A percentile compares a stretch with the other conserved stretches of the same genome.
phyloP scores from a whole-genome alignment of 1,140 invertebrate species.

The Cotesia typhae region DNA sequence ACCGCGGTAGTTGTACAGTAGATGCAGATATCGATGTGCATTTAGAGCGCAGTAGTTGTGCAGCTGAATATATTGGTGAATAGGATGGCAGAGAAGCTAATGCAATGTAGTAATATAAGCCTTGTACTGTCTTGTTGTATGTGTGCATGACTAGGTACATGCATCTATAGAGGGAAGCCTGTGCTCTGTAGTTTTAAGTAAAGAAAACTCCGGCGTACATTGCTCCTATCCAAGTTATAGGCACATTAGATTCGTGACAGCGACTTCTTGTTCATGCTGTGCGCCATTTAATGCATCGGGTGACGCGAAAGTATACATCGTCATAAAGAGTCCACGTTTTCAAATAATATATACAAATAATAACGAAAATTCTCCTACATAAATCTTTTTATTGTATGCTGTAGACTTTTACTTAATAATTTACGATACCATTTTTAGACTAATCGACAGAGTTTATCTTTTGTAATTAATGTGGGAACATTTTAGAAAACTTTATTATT shows the following conservation, averaged over 20 bases:
- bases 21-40: too few relatives aligned
- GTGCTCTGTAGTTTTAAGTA: background rate
- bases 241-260: conserved; percentile 34
- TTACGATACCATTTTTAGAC: background rate
- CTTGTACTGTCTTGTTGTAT: background rate
- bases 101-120: background rate
- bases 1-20: too few relatives aligned
- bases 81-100: background rate
- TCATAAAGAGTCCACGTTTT: too few relatives aligned
- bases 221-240: conserved; percentile 32
- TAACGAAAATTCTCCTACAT: too few relatives aligned
- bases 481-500: too few relatives aligned
- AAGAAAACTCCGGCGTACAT: conserved; percentile 27
- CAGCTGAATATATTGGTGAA: background rate
- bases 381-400: too few relatives aligned
- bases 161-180: background rate
- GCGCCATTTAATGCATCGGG: conserved; percentile 23
- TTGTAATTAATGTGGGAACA: background rate
- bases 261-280: conserved; percentile 17
- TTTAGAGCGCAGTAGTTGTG: too few relatives aligned
- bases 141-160: too few relatives aligned
- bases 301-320: conserved; percentile 27
- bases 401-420: conserved; percentile 1
- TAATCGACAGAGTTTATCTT: background rate
- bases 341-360: too few relatives aligned